phyloP scores from a whole-genome alignment of 2,888 invertebrate species.

The Erannis defoliaria region DNA sequence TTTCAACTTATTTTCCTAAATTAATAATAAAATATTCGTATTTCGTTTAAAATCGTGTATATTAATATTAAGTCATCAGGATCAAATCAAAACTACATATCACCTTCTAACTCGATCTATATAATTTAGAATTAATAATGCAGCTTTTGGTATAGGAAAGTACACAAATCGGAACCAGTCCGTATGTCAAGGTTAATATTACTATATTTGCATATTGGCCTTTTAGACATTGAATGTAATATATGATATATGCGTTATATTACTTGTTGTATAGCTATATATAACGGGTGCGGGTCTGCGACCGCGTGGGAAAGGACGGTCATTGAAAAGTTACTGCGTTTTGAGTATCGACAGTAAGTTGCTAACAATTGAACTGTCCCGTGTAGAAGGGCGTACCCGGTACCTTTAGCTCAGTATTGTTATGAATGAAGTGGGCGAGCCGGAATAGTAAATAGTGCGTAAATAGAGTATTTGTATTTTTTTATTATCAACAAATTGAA shows the following conservation, averaged over 20 bases:
- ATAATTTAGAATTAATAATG: slow-evolving; percentile 40
- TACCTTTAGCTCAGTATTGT: too few species aligned
- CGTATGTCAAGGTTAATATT: slow-evolving; percentile 76
- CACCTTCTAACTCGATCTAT: slow-evolving; percentile 31
- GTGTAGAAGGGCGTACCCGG: background rate
- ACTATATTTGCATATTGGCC: slow-evolving; percentile 73
- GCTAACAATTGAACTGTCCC: background rate
- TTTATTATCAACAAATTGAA: background rate
- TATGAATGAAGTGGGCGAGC: background rate
- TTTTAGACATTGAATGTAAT: slow-evolving; percentile 55
- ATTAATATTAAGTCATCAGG: slow-evolving; percentile 22
- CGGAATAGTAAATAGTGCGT: slow-evolving; percentile 3
- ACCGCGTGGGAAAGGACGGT: slow-evolving; percentile 76
- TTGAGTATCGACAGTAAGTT: slow-evolving; percentile 10
- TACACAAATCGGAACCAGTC: slow-evolving; percentile 48
- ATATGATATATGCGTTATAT: slow-evolving; percentile 48
- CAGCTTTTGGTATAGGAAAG: slow-evolving; percentile 42
- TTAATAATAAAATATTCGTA: too few species aligned
- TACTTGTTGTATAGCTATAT: slow-evolving; percentile 52
- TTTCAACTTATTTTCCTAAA: too few species aligned
- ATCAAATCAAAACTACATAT: slow-evolving; percentile 27
- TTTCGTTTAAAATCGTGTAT: too few species aligned
- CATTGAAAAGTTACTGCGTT: slow-evolving; percentile 43
- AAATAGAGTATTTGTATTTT: background rate
- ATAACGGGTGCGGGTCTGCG: slow-evolving; percentile 64